Conservation (phyloP, 2,113 vertebrate genomes). For the Amblyopsis rosae region DNA sequence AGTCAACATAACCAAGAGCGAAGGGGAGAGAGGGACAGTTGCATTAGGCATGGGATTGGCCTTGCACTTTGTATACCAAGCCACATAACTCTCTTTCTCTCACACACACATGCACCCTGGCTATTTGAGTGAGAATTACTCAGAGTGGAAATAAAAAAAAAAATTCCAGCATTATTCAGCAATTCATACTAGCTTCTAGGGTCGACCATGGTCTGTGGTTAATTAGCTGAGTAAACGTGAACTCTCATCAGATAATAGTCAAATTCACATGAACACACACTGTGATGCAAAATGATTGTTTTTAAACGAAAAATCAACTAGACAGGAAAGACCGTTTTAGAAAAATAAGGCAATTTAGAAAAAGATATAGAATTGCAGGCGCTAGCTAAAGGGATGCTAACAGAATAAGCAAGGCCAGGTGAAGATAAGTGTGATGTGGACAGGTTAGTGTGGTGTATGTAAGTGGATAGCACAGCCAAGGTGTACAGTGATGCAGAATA, state of each 20-base stretch:
- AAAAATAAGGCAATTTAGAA: neutral
- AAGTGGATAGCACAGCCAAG: too few relatives aligned
- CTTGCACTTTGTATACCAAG: neutral
- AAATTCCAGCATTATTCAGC: constrained; percentile 12
- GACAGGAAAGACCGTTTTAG: too few relatives aligned
- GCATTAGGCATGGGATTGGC: constrained; percentile 63
- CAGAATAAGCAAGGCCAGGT: neutral
- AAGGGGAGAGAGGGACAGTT: constrained; percentile 72
- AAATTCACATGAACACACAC: neutral
- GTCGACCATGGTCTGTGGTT: constrained; percentile 1
- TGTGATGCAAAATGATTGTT: neutral
- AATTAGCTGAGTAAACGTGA: neutral
- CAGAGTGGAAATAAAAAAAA: constrained; percentile 5
- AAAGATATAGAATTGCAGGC: constrained; percentile 11
- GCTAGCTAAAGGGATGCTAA: neutral
- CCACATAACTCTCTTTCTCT: constrained; percentile 20
- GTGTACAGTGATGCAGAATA: neutral
- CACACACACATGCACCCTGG: constrained; percentile 6
- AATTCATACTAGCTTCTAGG: constrained; percentile 1
- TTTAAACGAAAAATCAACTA: too few relatives aligned
- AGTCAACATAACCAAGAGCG: constrained; percentile 45
- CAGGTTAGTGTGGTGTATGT: neutral
- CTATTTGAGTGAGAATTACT: neutral
- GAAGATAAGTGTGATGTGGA: neutral
- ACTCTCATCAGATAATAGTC: neutral